Evolutionary conservation across 2,797 vertebrate genomes (phyloP), one percentile per base, ranked within the genome.

Genomic region (Tokudaia tokunoshimensis): DNA sequence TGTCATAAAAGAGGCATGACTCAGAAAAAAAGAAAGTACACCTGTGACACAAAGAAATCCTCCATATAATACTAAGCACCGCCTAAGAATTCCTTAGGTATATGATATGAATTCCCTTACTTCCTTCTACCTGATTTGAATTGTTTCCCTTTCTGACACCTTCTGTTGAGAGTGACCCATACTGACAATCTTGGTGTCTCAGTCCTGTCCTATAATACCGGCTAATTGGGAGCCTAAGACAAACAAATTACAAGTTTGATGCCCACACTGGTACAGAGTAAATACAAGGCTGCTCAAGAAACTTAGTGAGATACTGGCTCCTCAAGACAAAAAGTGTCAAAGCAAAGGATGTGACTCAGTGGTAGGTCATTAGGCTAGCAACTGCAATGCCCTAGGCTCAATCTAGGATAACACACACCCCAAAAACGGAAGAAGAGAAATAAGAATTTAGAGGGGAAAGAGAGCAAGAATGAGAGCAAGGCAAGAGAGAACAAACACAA

Each of bases 1-100:
- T 82, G n/a, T 76, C 79, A 67, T 31, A 34, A 75, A 90, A 87
- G 31, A 92, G 17, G n/a, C 34, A 70, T 79, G 86, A 86, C n/a
- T 92, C 20, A 37, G 55, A 81, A 44, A 93, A 47, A 74, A 92
- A 92, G 75, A 86, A 94, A 89, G 70, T 29, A 93, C 41, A 20
- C 3, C 44, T 94, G 67, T 52, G 41, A 82, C 1, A 76, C 41
- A 84, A 94, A 83, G 84, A n/a, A 94, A 76, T 55, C 87, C 15
- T 82, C 4, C 29, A 78, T 72, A 29, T 70, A 50, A 92, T 92
- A 91, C 37, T 75, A 94, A 63, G 20, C 52, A 76, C 14, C 72
- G 88, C 63, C 22, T 20, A 1, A 70, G 29, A 37, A 63, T 87
- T 96, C 92, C 87, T 94, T 63, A 52, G 67, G 55, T 83, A 70